phyloP scores from a whole-genome alignment of 1,140 invertebrate species.

The Drosophila seguyi region DNA sequence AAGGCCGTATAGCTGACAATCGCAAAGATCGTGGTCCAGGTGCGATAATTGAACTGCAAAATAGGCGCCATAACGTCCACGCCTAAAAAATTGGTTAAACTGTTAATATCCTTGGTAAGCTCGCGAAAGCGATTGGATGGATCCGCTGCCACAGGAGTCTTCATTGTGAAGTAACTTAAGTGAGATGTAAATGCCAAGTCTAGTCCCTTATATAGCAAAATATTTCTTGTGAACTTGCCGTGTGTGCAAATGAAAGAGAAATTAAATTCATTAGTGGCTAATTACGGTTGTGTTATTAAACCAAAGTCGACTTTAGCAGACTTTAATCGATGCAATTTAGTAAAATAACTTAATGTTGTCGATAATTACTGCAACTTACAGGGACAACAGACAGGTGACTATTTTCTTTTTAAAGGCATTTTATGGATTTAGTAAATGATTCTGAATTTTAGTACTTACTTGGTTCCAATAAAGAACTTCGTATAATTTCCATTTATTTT shows the following conservation, averaged over 20 bases:
- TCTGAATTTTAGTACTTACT: too few relatives aligned
- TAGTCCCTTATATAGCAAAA: conserved; percentile 15
- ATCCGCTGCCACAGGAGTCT: neutral
- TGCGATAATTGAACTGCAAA: conserved; percentile 39
- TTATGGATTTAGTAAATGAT: neutral
- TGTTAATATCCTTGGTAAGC: conserved; percentile 41
- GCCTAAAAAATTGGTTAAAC: conserved; percentile 34
- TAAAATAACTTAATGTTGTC: neutral
- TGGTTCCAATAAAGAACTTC: too few relatives aligned
- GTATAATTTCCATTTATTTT: neutral
- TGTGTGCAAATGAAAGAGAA: neutral
- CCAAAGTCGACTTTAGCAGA: conserved; percentile 2
- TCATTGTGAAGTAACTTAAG: conserved; percentile 17
- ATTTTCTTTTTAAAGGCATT: neutral
- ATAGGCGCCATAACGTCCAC: conserved; percentile 33
- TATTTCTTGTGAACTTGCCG: neutral
- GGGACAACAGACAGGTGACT: neutral
- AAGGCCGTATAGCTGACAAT: conserved; percentile 41
- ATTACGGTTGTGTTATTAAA: conserved; percentile 11
- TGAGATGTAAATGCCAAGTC: neutral
- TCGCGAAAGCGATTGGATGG: conserved; percentile 33
- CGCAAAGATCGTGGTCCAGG: conserved; percentile 36
- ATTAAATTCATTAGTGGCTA: conserved; percentile 26
- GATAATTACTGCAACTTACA: neutral
- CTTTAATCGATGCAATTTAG: conserved; percentile 2